Evolutionary conservation across 2,797 vertebrate genomes (phyloP).

Genomic region (Tokudaia tokunoshimensis): DNA sequence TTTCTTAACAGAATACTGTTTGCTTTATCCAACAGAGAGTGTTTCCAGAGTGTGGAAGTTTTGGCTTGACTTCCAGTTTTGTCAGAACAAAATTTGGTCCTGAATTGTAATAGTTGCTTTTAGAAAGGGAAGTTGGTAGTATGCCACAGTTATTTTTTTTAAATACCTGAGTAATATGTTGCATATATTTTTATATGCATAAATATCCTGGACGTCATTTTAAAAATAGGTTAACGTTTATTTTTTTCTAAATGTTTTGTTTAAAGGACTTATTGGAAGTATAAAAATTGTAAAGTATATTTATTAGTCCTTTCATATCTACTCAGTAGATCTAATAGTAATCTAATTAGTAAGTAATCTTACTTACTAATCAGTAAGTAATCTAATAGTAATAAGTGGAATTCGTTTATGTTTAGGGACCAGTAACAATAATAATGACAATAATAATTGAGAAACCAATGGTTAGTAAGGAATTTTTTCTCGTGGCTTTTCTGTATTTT

Average conservation of each 20-base stretch:
- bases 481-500: neutral
- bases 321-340: too few species aligned
- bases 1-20: conserved; percentile 1
- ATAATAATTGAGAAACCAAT: neutral
- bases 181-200: neutral
- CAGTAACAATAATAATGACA: neutral
- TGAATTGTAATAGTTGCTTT: neutral
- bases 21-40: conserved; percentile 1
- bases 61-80: conserved; percentile 27
- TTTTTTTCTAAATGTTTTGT: neutral
- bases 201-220: conserved; percentile 4
- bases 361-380: too few species aligned
- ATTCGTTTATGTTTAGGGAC: conserved; percentile 18
- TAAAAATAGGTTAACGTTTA: neutral
- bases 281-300: neutral
- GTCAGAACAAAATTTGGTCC: conserved; percentile 16
- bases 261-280: neutral
- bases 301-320: conserved; percentile 27
- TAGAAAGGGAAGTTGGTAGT: conserved; percentile 17
- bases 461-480: conserved; percentile 30
- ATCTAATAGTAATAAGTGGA: neutral
- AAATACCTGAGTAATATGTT: neutral
- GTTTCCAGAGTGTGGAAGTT: neutral
- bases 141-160: conserved; percentile 36
- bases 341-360: too few species aligned